phyloP scores from a whole-genome alignment of 1,140 invertebrate species.

The Cydia fagiglandana region DNA sequence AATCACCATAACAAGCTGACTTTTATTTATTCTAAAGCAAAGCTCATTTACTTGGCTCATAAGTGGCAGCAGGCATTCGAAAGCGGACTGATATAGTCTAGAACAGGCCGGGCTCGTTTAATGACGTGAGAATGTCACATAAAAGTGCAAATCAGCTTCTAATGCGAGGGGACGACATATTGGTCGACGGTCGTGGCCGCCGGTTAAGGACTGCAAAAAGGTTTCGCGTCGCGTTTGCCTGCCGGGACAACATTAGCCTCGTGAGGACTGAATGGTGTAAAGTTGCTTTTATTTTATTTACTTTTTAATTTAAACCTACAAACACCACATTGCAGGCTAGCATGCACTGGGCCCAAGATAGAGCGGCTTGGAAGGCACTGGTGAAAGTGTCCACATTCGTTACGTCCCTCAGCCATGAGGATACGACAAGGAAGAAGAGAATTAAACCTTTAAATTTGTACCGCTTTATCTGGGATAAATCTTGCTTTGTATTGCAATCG shows the following conservation, averaged over 20 bases:
- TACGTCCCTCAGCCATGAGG: too few species aligned
- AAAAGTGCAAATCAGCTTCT: slow-evolving; percentile 32
- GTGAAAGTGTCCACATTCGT: too few species aligned
- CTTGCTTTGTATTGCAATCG: too few species aligned
- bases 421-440: too few species aligned
- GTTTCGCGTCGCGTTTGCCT: slow-evolving; percentile 2
- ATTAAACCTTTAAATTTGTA: too few species aligned
- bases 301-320: too few species aligned
- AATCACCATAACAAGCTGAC: slow-evolving; percentile 13
- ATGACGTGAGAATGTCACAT: slow-evolving; percentile 30
- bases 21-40: slow-evolving; percentile 3
- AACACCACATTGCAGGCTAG: too few species aligned
- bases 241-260: slow-evolving; percentile 11
- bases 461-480: too few species aligned
- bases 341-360: too few species aligned
- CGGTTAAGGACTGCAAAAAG: slow-evolving; percentile 26
- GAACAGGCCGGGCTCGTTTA: slow-evolving; percentile 19
- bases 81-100: slow-evolving; percentile 27
- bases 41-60: slow-evolving; percentile 21
- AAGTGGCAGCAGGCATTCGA: slow-evolving; percentile 19
- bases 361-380: too few species aligned
- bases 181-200: neutral
- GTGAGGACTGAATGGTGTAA: neutral
- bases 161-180: slow-evolving; percentile 28
- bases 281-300: too few species aligned